phyloP scores from a whole-genome alignment of 2,888 invertebrate genomes.

The Druceiella hillmani region DNA sequence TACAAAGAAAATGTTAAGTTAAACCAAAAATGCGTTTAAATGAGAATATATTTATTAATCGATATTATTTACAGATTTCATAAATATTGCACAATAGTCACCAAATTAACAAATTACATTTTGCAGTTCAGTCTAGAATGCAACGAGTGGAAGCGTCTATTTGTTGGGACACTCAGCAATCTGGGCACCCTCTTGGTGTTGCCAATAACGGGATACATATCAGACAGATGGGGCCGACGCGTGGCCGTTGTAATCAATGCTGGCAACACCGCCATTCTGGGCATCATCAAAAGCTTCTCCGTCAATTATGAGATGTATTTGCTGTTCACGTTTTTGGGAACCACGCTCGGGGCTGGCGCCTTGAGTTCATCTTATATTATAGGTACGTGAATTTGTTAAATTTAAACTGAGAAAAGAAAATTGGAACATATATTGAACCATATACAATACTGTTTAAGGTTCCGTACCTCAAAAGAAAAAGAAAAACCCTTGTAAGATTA shows the following conservation, averaged over 20 bases:
- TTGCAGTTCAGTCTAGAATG: conserved; percentile 57
- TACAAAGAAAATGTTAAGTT: too few species aligned
- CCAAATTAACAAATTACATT: too few species aligned
- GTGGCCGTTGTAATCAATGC: conserved; percentile 52
- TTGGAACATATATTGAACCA: too few species aligned
- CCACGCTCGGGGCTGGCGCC: conserved; percentile 58
- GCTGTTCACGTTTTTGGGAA: conserved; percentile 62
- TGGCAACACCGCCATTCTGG: conserved; percentile 54
- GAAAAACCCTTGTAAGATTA: too few species aligned
- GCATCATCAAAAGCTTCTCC: conserved; percentile 57
- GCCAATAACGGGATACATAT: conserved; percentile 62
- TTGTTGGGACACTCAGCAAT: conserved; percentile 66
- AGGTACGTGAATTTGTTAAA: conserved; percentile 37
- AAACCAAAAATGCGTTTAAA: too few species aligned
- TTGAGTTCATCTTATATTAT: conserved; percentile 67
- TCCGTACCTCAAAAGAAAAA: too few species aligned
- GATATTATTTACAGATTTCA: too few species aligned
- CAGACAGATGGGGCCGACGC: conserved; percentile 65
- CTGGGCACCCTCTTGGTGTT: conserved; percentile 62
- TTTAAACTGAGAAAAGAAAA: too few species aligned
- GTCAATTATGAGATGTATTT: conserved; percentile 59
- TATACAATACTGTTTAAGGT: too few species aligned
- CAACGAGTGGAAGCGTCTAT: conserved; percentile 61
- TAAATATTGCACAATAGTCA: too few species aligned
- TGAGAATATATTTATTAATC: too few species aligned